These are phyloP conservation scores for Trachelus iudaicus DNA, from an alignment of 2,888 invertebrate species.

Conservation along the genomic window DNA sequence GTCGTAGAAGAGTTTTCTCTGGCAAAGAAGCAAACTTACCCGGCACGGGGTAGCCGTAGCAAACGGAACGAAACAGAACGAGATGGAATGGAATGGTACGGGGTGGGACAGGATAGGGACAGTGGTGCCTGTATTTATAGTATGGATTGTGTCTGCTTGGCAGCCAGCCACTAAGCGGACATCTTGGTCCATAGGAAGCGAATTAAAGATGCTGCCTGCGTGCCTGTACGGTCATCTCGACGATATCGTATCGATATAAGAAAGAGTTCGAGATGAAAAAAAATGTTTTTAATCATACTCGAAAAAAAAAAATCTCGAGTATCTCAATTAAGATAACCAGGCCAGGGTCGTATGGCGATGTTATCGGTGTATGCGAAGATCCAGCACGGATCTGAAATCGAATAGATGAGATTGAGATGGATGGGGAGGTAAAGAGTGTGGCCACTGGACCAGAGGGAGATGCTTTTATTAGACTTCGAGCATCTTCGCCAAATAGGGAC, in stretches of 20 bases:
- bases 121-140: conserved; percentile 58
- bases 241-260: not conserved
- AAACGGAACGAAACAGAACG: conserved; percentile 32
- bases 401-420: not conserved
- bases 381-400: not conserved
- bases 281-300: not conserved
- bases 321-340: not conserved
- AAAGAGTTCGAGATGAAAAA: not conserved
- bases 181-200: conserved; percentile 34
- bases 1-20: not conserved
- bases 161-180: conserved; percentile 43
- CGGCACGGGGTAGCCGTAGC: conserved; percentile 31
- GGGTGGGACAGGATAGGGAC: conserved; percentile 30
- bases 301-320: not conserved
- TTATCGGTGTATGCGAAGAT: not conserved
- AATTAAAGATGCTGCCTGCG: conserved; percentile 24
- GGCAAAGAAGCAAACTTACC: conserved; percentile 6
- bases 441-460: conserved; percentile 23
- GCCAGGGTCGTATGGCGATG: not conserved
- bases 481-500: conserved; percentile 56
- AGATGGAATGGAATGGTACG: conserved; percentile 25
- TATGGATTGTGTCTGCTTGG: conserved; percentile 63
- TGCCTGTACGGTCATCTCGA: not conserved
- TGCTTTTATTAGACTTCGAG: conserved; percentile 53
- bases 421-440: not conserved